Evolutionary conservation across 2,888 invertebrate genomes (phyloP).

Genomic region (Petrolisthes manimaculis): DNA sequence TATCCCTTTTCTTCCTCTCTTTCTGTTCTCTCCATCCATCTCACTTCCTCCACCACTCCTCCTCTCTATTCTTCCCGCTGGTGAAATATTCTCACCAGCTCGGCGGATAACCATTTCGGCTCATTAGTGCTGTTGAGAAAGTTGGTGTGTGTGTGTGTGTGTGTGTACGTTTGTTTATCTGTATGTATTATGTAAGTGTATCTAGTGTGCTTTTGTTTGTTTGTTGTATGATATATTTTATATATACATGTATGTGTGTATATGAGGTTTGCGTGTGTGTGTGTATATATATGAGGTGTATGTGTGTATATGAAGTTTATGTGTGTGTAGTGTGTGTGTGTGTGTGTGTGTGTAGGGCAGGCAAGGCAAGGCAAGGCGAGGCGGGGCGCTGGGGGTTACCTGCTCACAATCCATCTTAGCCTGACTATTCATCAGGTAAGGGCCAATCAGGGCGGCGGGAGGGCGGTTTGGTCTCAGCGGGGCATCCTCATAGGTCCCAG

Average conservation of each 20-base stretch:
- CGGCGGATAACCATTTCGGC: slow-evolving; percentile 37
- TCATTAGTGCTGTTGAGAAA: slow-evolving; percentile 25
- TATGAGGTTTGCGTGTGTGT: too few species aligned
- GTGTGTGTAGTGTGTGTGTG: too few species aligned
- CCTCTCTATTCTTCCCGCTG: not conserved
- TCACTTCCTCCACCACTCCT: not conserved
- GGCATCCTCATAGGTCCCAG: slow-evolving; percentile 39
- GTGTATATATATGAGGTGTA: too few species aligned
- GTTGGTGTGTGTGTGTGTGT: not conserved
- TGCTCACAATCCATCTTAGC: slow-evolving; percentile 43
- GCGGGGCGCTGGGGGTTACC: slow-evolving; percentile 32
- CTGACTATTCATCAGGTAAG: slow-evolving; percentile 48
- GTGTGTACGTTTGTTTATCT: too few species aligned
- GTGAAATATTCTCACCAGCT: not conserved
- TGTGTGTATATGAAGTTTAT: too few species aligned
- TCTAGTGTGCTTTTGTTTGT: too few species aligned
- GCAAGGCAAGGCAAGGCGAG: not conserved
- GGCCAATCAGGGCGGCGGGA: slow-evolving; percentile 42
- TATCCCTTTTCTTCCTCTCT: slow-evolving; percentile 17
- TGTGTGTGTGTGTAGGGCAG: too few species aligned
- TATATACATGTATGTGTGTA: too few species aligned
- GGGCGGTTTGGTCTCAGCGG: slow-evolving; percentile 41
- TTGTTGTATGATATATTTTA: too few species aligned
- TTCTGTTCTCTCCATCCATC: not conserved
- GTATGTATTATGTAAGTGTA: too few species aligned